phyloP scores from a whole-genome alignment of 2,797 vertebrate species.

The Pseudochaenichthys georgianus region DNA sequence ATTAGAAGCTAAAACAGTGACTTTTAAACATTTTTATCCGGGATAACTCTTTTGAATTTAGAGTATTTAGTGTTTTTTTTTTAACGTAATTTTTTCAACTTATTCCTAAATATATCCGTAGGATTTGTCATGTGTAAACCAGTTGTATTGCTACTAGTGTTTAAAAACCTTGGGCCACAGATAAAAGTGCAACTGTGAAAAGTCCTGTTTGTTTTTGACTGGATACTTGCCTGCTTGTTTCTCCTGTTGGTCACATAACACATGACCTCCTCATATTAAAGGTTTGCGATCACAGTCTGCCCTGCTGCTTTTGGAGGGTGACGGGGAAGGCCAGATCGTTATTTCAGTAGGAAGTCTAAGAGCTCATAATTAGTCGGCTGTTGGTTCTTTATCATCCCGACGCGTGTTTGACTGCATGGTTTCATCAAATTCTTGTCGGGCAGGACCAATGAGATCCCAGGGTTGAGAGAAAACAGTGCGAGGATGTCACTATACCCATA shows the following conservation, averaged over 20 bases:
- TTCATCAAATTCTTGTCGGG: slow-evolving; percentile 61
- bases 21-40: no score
- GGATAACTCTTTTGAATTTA: no score
- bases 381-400: slow-evolving; percentile 42
- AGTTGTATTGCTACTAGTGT: no score
- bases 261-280: background rate
- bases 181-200: no score
- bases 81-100: no score
- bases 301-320: no score
- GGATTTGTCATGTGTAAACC: no score
- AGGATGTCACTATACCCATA: background rate
- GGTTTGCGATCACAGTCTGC: background rate
- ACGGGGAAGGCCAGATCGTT: background rate
- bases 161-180: no score
- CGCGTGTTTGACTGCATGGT: slow-evolving; percentile 33
- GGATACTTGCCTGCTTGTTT: background rate
- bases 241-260: background rate
- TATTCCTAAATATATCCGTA: no score
- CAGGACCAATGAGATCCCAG: slow-evolving; percentile 63
- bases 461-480: slow-evolving; percentile 14
- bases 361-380: slow-evolving; percentile 54
- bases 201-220: no score
- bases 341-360: slow-evolving; percentile 28
- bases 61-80: no score
- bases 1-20: no score